A percentile compares a stretch with the other conserved stretches of the same genome.
phyloP scores from a whole-genome alignment of 1,140 invertebrate species.

The Ceratina australensis region DNA sequence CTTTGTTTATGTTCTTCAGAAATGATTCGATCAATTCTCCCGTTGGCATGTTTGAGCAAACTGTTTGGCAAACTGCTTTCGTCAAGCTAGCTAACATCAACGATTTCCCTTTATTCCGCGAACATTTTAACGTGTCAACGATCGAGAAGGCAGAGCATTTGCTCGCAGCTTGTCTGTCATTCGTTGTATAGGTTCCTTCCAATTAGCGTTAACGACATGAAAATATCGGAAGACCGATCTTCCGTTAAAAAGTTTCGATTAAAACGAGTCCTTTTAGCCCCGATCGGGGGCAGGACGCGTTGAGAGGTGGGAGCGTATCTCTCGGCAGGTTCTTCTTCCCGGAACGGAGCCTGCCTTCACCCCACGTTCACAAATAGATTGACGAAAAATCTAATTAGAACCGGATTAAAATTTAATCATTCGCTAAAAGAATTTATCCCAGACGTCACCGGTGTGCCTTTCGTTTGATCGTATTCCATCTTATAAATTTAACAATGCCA shows the following conservation, averaged over 20 bases:
- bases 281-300: not conserved
- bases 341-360: conserved; percentile 34
- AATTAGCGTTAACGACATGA: conserved; percentile 66
- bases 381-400: conserved; percentile 75
- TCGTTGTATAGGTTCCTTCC: too few species aligned
- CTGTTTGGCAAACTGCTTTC: too few species aligned
- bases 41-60: too few species aligned
- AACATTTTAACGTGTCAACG: conserved; percentile 30
- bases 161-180: not conserved
- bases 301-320: conserved; percentile 3
- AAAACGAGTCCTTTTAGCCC: conserved; percentile 72
- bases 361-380: conserved; percentile 49
- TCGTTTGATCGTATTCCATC: conserved; percentile 68
- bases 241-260: conserved; percentile 73
- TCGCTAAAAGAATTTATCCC: conserved; percentile 70
- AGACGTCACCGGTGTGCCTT: conserved; percentile 66
- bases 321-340: conserved; percentile 29
- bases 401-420: conserved; percentile 76
- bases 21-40: too few species aligned
- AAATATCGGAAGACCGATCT: conserved; percentile 71
- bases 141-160: conserved; percentile 1
- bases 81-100: not conserved
- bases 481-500: conserved; percentile 33
- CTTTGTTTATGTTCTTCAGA: not conserved
- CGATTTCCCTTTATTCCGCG: conserved; percentile 24